Evolutionary conservation across 2,888 invertebrate genomes (phyloP).

Genomic region (Acanthopleura granulata): DNA sequence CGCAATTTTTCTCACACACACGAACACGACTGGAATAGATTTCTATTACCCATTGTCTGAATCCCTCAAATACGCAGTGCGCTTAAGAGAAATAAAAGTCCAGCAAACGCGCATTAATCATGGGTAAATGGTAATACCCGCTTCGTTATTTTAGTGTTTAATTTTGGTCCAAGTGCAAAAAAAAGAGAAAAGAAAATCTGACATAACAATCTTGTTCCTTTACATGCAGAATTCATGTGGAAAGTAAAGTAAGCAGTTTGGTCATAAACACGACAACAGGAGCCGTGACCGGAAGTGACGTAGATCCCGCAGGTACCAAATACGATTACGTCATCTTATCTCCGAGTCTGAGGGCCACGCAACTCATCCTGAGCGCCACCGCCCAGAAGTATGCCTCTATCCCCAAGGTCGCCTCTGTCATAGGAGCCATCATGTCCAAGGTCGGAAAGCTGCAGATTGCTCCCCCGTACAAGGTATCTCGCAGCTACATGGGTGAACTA

Average conservation of each 20-base stretch:
- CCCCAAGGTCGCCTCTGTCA: not conserved
- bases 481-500: too few relatives aligned
- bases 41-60: too few relatives aligned
- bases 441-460: conserved; percentile 23
- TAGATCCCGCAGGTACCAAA: not conserved
- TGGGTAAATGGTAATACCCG: too few relatives aligned
- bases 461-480: not conserved
- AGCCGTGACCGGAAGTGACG: conserved; percentile 19
- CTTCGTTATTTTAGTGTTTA: too few relatives aligned
- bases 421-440: conserved; percentile 5
- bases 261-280: conserved; percentile 18
- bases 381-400: conserved; percentile 14
- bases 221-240: conserved; percentile 19
- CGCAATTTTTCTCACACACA: too few relatives aligned
- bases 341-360: conserved; percentile 20
- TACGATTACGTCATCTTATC: conserved; percentile 28
- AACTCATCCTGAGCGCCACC: conserved; percentile 24
- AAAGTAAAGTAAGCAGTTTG: conserved; percentile 15
- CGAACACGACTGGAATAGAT: too few relatives aligned
- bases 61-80: too few relatives aligned
- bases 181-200: too few relatives aligned
- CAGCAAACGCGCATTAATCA: too few relatives aligned
- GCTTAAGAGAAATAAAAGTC: too few relatives aligned
- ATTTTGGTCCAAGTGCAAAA: too few relatives aligned
- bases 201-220: not conserved